Percentiles rank a stretch among this genome's conserved stretches.
phyloP scores from a whole-genome alignment of 2,888 invertebrate species.

The Apotomis turbidana region DNA sequence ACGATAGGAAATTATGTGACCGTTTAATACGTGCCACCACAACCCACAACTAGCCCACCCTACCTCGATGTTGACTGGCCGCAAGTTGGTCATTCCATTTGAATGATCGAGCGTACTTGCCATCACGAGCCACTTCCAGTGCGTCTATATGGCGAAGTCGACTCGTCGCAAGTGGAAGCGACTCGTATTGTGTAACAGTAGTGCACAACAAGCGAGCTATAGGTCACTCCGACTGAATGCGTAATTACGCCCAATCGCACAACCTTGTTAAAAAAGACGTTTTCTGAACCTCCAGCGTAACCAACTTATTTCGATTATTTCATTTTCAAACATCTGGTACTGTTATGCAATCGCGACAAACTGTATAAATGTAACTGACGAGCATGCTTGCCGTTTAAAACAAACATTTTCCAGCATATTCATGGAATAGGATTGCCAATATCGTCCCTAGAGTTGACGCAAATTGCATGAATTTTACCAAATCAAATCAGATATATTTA shows the following conservation, averaged over 20 bases:
- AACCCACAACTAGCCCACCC: too few species aligned
- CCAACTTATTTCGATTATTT: neutral
- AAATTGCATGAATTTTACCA: too few species aligned
- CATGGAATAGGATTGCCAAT: too few species aligned
- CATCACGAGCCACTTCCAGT: neutral
- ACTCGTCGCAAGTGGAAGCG: constrained; percentile 59
- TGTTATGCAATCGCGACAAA: too few species aligned
- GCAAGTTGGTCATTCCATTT: too few species aligned
- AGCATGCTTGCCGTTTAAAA: too few species aligned
- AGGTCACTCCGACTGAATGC: constrained; percentile 71
- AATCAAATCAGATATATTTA: too few species aligned
- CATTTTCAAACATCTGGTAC: too few species aligned
- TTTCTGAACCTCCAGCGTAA: constrained; percentile 5
- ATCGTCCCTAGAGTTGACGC: too few species aligned
- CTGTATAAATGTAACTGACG: too few species aligned
- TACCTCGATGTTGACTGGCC: too few species aligned
- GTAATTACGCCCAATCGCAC: constrained; percentile 58
- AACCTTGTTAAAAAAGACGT: constrained; percentile 40
- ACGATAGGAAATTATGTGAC: constrained; percentile 50
- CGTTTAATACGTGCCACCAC: neutral
- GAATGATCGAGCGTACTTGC: constrained; percentile 6
- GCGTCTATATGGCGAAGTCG: neutral
- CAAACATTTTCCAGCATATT: too few species aligned
- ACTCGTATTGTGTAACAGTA: constrained; percentile 77
- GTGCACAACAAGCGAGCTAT: constrained; percentile 68